phyloP scores from a whole-genome alignment of 2,113 vertebrate genomes.

The Nansenia antarctica region DNA sequence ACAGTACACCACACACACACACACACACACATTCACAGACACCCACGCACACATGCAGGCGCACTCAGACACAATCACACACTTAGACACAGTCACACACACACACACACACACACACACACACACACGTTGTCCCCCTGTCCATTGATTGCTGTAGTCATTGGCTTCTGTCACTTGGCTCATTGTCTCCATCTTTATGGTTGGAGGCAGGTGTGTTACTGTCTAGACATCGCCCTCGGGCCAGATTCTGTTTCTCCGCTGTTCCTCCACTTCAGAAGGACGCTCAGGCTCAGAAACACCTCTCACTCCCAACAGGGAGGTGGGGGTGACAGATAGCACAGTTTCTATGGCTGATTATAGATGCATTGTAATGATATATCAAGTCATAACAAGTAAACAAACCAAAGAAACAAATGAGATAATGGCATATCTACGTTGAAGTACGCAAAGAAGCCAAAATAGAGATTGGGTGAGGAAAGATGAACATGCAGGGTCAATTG shows the following conservation, averaged over 20 bases:
- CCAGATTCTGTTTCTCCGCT: constrained; percentile 55
- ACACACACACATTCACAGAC: not conserved
- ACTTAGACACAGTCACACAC: not conserved
- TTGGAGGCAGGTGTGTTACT: constrained; percentile 35
- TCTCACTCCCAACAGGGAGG: constrained; percentile 33
- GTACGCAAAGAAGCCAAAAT: not conserved
- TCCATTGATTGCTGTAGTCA: constrained; percentile 27
- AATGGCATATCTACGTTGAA: too few relatives aligned
- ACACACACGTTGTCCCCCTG: not conserved
- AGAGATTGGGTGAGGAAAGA: not conserved
- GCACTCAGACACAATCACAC: constrained; percentile 32
- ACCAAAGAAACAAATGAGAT: too few relatives aligned
- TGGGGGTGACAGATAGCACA: constrained; percentile 26
- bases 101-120: not conserved
- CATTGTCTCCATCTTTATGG: not conserved
- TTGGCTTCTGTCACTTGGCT: constrained; percentile 9
- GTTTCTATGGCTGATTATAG: too few relatives aligned
- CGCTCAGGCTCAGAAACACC: constrained; percentile 44
- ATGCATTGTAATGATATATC: too few relatives aligned
- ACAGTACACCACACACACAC: constrained; percentile 39
- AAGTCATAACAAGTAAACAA: too few relatives aligned
- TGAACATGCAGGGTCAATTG: too few relatives aligned
- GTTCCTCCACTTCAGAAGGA: constrained; percentile 51
- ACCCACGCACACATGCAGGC: not conserved
- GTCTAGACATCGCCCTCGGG: constrained; percentile 61